phyloP scores from a whole-genome alignment of 2,797 vertebrate genomes.

The Scolopax bukidnonensis region DNA sequence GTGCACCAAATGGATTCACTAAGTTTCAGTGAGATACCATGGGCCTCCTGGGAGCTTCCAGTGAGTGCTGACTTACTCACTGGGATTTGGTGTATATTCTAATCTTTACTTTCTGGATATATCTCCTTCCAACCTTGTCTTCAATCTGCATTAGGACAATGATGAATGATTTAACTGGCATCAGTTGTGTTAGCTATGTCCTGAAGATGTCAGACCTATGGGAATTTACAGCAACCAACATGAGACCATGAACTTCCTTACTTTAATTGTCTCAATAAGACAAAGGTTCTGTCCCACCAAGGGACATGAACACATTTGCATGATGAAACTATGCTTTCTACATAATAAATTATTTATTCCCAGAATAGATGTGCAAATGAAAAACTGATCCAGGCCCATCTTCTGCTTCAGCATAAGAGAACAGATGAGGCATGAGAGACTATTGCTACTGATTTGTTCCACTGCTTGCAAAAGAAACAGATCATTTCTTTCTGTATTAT shows the following conservation, averaged over 20 bases:
- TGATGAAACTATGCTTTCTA: neutral
- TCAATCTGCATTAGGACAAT: neutral
- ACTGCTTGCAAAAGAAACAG: slow-evolving; percentile 41
- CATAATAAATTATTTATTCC: neutral
- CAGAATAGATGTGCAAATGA: slow-evolving; percentile 11
- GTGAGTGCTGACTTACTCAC: neutral
- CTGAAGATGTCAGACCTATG: neutral
- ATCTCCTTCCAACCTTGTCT: neutral
- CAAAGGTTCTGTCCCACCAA: neutral
- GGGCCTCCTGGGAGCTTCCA: neutral
- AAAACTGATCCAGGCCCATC: slow-evolving; percentile 40
- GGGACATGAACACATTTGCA: neutral
- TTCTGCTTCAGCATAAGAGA: slow-evolving; percentile 15
- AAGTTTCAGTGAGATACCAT: neutral
- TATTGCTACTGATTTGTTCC: slow-evolving; percentile 61
- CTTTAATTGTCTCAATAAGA: neutral
- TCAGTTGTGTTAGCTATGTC: neutral
- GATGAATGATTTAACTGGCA: neutral
- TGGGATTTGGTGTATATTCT: neutral
- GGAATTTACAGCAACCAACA: neutral
- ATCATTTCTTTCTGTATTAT: slow-evolving; percentile 47
- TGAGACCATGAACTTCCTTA: neutral
- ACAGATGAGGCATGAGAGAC: slow-evolving; percentile 58
- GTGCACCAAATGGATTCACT: neutral
- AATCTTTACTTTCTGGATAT: neutral